These are phyloP conservation scores for Phylloscopus collybita DNA, from an alignment of 2,797 vertebrate species.

Conservation along the genomic window DNA sequence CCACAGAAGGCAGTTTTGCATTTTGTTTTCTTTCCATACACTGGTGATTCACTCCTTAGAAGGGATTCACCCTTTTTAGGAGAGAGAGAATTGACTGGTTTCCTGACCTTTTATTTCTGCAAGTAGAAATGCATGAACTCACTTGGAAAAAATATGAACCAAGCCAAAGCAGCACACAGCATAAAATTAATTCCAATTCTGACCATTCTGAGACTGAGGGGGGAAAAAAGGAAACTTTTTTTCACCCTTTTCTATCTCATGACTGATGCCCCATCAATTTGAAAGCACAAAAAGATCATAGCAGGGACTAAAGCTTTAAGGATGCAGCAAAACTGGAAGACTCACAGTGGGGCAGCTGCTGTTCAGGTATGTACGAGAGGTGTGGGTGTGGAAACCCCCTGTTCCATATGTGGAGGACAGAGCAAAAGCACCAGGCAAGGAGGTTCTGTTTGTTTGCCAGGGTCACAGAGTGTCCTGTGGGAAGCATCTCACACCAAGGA, in stretches of 20 bases:
- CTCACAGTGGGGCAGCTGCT: rapidly evolving
- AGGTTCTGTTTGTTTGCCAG: background rate
- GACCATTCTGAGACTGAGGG: background rate
- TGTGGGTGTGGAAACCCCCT: background rate
- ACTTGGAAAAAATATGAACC: constrained; percentile 1
- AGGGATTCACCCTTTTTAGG: background rate
- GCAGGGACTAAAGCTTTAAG: background rate
- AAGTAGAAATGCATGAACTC: background rate
- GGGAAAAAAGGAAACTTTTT: background rate
- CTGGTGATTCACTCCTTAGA: background rate
- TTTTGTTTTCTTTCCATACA: background rate
- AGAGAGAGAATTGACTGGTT: background rate
- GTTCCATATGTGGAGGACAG: background rate
- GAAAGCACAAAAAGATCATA: background rate
- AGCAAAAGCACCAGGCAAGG: background rate
- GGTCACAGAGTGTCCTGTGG: rapidly evolving
- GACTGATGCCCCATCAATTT: background rate
- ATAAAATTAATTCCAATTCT: background rate
- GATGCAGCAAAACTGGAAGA: background rate
- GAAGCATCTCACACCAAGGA: background rate
- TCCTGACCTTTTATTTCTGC: constrained; percentile 20
- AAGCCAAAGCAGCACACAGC: background rate
- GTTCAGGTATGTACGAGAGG: rapidly evolving
- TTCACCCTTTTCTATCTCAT: background rate
- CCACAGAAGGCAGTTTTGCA: background rate